Percentiles rank a stretch among this genome's conserved stretches.
These are phyloP conservation scores for Penaeus vannamei DNA, from an alignment of 1,140 invertebrate species.

Conservation along the genomic window DNA sequence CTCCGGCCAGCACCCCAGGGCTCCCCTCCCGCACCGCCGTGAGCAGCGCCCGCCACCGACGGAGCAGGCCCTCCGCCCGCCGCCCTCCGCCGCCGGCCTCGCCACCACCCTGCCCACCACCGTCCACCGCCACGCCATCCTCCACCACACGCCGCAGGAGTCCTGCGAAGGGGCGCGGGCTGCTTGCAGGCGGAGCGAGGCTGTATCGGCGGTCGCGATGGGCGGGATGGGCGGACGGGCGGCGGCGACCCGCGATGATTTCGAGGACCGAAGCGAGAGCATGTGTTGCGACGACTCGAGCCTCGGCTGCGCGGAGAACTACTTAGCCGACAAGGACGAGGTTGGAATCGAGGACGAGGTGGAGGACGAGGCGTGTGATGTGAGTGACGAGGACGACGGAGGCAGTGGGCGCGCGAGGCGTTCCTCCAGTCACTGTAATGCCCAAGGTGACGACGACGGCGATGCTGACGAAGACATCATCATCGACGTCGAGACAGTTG, in stretches of 20 bases:
- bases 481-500: constrained; percentile 47
- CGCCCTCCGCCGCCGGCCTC: not conserved
- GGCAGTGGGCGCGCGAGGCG: not conserved
- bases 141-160: constrained; percentile 12
- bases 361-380: no score
- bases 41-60: not conserved
- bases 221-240: not conserved
- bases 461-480: constrained; percentile 31
- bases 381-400: not conserved
- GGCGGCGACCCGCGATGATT: not conserved
- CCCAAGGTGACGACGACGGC: not conserved
- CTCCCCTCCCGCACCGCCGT: not conserved
- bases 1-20: not conserved
- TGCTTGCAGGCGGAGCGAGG: not conserved
- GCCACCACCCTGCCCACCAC: not conserved
- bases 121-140: not conserved
- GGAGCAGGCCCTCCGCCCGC: no score
- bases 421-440: not conserved
- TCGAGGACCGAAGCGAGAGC: not conserved
- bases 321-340: no score
- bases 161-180: no score
- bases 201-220: not conserved
- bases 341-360: no score
- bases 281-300: not conserved
- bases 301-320: not conserved